These are phyloP conservation scores for Drosophila neutralis DNA, from an alignment of 2,888 invertebrate species.

Conservation along the genomic window DNA sequence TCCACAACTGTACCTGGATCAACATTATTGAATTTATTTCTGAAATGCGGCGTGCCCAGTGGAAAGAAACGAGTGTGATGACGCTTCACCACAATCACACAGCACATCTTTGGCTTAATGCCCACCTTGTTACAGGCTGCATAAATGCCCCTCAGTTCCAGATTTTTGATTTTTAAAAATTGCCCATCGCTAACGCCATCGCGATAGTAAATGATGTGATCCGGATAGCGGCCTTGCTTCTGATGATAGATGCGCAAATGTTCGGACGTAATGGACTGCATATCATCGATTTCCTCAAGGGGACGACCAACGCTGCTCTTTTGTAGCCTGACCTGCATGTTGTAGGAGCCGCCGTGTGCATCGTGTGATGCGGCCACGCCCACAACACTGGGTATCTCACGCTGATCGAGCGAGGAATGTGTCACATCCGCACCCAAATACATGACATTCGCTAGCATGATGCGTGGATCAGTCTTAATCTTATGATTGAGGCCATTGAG, in stretches of 20 bases:
- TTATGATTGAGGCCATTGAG: constrained; percentile 92
- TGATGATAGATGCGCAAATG: constrained; percentile 88
- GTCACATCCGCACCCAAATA: constrained; percentile 96
- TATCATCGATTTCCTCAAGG: constrained; percentile 90
- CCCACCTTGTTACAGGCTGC: constrained; percentile 87
- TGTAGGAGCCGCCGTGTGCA: constrained; percentile 88
- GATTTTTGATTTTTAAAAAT: constrained; percentile 87
- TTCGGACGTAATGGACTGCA: constrained; percentile 88
- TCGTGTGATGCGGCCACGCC: constrained; percentile 92
- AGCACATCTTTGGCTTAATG: constrained; percentile 91
- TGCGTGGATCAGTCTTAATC: constrained; percentile 64
- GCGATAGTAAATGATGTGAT: constrained; percentile 90
- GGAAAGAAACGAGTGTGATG: constrained; percentile 93
- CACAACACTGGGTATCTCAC: constrained; percentile 87
- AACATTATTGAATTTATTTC: constrained; percentile 89
- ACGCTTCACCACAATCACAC: constrained; percentile 97
- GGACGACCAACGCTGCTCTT: constrained; percentile 85
- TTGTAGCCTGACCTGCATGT: constrained; percentile 92
- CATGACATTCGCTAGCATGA: constrained; percentile 83
- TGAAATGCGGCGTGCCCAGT: constrained; percentile 62
- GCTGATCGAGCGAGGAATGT: constrained; percentile 93
- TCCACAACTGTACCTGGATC: constrained; percentile 96
- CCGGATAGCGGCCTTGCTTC: constrained; percentile 83
- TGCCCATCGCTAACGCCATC: constrained; percentile 96
- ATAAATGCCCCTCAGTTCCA: constrained; percentile 89